phyloP scores from a whole-genome alignment of 2,888 invertebrate genomes.

The Drosophila peninsularis region DNA sequence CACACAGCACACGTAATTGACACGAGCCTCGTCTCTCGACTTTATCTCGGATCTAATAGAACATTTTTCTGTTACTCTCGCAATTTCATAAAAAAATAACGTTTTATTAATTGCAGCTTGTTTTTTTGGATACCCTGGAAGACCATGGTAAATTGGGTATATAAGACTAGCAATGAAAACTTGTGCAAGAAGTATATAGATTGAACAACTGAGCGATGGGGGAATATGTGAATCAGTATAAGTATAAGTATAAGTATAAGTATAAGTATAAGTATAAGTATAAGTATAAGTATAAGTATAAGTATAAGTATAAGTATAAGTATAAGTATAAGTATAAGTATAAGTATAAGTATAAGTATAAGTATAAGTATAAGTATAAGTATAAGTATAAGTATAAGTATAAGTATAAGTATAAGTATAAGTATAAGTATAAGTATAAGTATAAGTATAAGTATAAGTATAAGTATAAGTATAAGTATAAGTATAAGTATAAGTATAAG shows the following conservation, averaged over 20 bases:
- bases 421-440: background rate
- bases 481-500: slow-evolving; percentile 4
- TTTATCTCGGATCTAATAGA: slow-evolving; percentile 42
- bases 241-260: too few relatives aligned
- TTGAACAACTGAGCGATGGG: too few relatives aligned
- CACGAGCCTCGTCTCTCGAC: slow-evolving; percentile 19
- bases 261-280: too few relatives aligned
- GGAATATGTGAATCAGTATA: too few relatives aligned
- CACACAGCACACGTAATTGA: slow-evolving; percentile 33
- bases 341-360: background rate
- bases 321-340: slow-evolving; percentile 10
- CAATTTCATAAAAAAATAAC: slow-evolving; percentile 60
- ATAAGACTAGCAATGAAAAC: background rate
- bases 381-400: too few relatives aligned
- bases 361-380: too few relatives aligned
- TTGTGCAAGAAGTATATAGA: background rate
- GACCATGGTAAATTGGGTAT: background rate
- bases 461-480: slow-evolving; percentile 8
- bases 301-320: slow-evolving; percentile 8
- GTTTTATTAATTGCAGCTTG: slow-evolving; percentile 64
- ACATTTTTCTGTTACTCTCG: slow-evolving; percentile 32
- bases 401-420: too few relatives aligned
- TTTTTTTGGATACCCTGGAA: slow-evolving; percentile 8
- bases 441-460: slow-evolving; percentile 2
- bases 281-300: background rate